A percentile compares a stretch with the other conserved stretches of the same genome.
Conservation (phyloP, 1,140 invertebrate genomes). For the Lysiphlebus fabarum region DNA sequence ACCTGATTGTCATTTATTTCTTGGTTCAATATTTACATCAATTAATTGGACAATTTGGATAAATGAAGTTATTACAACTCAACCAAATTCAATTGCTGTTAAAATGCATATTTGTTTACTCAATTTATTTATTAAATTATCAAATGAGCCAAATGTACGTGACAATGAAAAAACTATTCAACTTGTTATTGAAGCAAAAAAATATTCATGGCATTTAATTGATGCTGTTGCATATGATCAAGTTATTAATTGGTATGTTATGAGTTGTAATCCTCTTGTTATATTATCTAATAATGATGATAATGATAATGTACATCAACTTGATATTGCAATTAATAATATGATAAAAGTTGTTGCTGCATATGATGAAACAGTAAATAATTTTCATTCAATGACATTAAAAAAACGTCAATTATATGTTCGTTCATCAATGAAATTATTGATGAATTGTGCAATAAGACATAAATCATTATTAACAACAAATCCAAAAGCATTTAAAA, state of each 20-base stretch:
- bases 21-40: conserved; percentile 68
- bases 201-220: conserved; percentile 68
- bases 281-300: conserved; percentile 57
- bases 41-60: conserved; percentile 61
- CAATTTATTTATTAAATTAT: conserved; percentile 66
- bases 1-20: conserved; percentile 69
- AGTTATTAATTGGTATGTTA: conserved; percentile 74
- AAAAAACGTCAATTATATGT: conserved; percentile 63
- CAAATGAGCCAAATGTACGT: conserved; percentile 69
- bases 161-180: conserved; percentile 57
- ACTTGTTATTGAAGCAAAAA: conserved; percentile 63
- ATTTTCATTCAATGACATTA: conserved; percentile 55
- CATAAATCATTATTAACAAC: conserved; percentile 56
- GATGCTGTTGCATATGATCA: conserved; percentile 66
- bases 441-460: conserved; percentile 59
- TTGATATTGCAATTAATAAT: conserved; percentile 58
- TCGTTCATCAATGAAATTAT: conserved; percentile 59
- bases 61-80: conserved; percentile 45
- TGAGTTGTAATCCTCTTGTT: conserved; percentile 71
- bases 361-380: conserved; percentile 50
- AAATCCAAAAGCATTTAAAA: conserved; percentile 56
- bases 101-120: conserved; percentile 61
- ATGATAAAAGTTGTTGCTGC: conserved; percentile 63
- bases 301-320: conserved; percentile 43
- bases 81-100: conserved; percentile 41